Base-by-base conservation (phyloP, 2,797 vertebrate species). In the Enteromius viviparus region DNA sequence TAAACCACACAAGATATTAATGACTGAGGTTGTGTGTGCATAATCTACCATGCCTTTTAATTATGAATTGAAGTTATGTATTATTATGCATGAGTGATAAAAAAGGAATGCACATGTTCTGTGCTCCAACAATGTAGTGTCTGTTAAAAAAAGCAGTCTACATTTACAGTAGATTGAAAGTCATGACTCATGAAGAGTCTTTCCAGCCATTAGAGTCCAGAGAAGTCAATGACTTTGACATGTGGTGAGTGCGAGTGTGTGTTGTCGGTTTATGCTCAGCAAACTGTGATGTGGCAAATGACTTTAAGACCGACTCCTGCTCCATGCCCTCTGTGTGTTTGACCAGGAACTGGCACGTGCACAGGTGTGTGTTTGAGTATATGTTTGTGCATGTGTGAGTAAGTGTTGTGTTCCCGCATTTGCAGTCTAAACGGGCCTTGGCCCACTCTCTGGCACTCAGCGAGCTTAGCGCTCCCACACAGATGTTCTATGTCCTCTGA, bases 401-500 rank as follows among this genome's bases (percentile, higher is more conserved):
- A 85, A 84, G 83, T 72, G 83, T 81, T 80, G 60, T 72, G 72
- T 77, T 77, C 45, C 66, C 19, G 83, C 40, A 23, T 72, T 84
- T 84, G 72, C 79, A 82, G 76, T 78, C 82, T 85, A 87, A 86
- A 85, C 81, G 85, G 85, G 87, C 86, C 87, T 82, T 87, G 84
- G 87, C 83, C 87, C 72, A 42, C 65, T 82, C 86, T 87, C 84
- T 87, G 69, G 76, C 78, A 71, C 55, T 69, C 80, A 81, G 51
- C 78, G 75, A 84, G 76, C 87, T 83, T 74, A 81, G 84, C 62
- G 81, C 86, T 89, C 87, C 87, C 88, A 89, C 89, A 89, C 89
- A 91, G 90, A 90, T 91, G 90, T 91, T 90, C 88, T 64, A 51
- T 85, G 89, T 85, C 89, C 90, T 90, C 84, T 90, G 89, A 91